phyloP scores from a whole-genome alignment of 1,140 invertebrate species.

The Meteorus sp. region DNA sequence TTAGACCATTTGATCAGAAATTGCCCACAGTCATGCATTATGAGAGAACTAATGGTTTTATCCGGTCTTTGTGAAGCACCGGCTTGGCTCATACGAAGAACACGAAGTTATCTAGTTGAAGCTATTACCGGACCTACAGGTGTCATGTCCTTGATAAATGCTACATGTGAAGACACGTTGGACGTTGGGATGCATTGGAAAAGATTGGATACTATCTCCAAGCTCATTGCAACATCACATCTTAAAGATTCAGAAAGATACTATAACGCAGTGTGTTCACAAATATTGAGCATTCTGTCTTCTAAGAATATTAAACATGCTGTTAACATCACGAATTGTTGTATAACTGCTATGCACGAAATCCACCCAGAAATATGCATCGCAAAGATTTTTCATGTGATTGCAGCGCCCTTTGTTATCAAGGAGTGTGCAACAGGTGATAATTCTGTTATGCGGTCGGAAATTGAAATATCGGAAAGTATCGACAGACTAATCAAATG shows the following conservation, averaged over 20 bases:
- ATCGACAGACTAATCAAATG: constrained; percentile 51
- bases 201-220: constrained; percentile 67
- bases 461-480: constrained; percentile 45
- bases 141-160: constrained; percentile 62
- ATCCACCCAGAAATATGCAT: constrained; percentile 52
- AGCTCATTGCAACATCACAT: constrained; percentile 65
- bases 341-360: constrained; percentile 60
- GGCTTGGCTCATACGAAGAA: constrained; percentile 65
- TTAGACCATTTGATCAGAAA: constrained; percentile 62
- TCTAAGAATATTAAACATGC: constrained; percentile 53
- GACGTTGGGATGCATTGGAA: constrained; percentile 65
- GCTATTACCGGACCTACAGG: constrained; percentile 64
- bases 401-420: constrained; percentile 52
- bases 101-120: constrained; percentile 63
- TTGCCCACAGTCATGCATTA: constrained; percentile 64
- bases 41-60: constrained; percentile 72
- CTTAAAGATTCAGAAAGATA: constrained; percentile 58
- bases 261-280: constrained; percentile 53
- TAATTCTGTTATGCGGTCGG: constrained; percentile 26
- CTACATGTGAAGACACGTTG: constrained; percentile 64
- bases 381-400: constrained; percentile 53
- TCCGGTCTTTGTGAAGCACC: constrained; percentile 64
- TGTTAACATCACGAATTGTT: constrained; percentile 58
- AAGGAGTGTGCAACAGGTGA: constrained; percentile 2
- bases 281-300: constrained; percentile 57